Conservation (phyloP, 2,113 vertebrate species). For the Azemiops feae region DNA sequence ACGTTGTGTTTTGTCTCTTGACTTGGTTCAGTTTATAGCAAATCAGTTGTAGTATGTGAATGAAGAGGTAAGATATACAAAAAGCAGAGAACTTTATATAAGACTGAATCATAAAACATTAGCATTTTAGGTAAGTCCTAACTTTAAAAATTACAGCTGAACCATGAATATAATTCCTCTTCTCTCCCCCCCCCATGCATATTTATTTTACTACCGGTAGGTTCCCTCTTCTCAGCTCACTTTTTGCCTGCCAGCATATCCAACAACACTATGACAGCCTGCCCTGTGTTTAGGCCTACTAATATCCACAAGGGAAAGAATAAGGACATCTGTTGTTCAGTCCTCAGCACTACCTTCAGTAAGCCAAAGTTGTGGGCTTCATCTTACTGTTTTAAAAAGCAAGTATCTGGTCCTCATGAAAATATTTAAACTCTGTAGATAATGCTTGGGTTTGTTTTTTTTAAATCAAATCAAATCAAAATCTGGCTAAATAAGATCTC, state of each 20-base stretch:
- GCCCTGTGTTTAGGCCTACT: neutral
- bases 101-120: neutral
- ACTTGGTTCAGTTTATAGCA: neutral
- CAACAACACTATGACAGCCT: neutral
- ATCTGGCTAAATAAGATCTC: neutral
- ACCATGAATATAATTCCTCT: neutral
- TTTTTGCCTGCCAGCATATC: neutral
- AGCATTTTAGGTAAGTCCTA: neutral
- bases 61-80: neutral
- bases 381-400: neutral
- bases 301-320: neutral
- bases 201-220: neutral
- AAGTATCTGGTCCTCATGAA: neutral
- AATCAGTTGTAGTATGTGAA: neutral
- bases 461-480: neutral
- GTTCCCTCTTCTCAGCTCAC: neutral
- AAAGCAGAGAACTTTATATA: neutral
- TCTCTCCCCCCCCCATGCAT: neutral
- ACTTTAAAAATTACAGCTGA: no score
- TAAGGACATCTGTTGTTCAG: neutral
- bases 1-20: neutral
- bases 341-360: neutral
- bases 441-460: neutral
- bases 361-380: neutral
- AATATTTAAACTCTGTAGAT: neutral